Conservation (phyloP, 2,888 invertebrate genomes). For the Macrostomum cliftonense region DNA sequence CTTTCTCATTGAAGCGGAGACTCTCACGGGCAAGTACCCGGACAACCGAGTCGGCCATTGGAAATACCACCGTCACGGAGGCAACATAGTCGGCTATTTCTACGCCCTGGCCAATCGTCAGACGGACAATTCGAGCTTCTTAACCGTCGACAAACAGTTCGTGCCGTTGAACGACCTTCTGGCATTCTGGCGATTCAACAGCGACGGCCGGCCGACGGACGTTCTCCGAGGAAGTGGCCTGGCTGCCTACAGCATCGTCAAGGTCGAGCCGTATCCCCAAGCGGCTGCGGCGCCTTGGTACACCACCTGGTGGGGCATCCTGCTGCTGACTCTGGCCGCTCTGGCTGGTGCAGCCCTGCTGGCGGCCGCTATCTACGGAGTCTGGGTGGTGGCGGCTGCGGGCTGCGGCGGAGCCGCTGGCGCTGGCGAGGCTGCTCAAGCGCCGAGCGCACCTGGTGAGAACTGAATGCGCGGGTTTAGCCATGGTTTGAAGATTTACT, state of each 20-base stretch:
- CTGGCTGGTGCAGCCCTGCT: too few species aligned
- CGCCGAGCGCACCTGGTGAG: too few species aligned
- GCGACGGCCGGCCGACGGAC: neutral
- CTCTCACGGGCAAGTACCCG: neutral
- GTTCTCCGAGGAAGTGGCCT: neutral
- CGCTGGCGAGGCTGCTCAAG: too few species aligned
- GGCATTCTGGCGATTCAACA: neutral
- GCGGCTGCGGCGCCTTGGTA: neutral
- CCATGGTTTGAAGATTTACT: too few species aligned
- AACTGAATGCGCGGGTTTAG: too few species aligned
- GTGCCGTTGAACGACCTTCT: neutral
- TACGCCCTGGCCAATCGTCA: neutral
- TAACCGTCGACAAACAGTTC: neutral
- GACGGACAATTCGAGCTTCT: neutral
- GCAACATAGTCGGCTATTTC: constrained; percentile 3
- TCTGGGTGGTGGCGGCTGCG: too few species aligned
- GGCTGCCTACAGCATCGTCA: neutral
- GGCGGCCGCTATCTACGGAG: too few species aligned
- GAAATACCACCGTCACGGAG: neutral
- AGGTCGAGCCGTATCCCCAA: constrained; percentile 1
- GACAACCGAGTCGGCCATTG: constrained; percentile 1
- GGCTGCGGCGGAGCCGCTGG: too few species aligned
- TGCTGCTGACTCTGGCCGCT: too few species aligned
- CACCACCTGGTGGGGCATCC: too few species aligned
- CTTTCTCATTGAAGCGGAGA: neutral